A percentile compares a stretch with the other conserved stretches of the same genome.
These are phyloP conservation scores for Hirtodrosophila duncani DNA, from an alignment of 2,888 invertebrate species.

Conservation along the genomic window DNA sequence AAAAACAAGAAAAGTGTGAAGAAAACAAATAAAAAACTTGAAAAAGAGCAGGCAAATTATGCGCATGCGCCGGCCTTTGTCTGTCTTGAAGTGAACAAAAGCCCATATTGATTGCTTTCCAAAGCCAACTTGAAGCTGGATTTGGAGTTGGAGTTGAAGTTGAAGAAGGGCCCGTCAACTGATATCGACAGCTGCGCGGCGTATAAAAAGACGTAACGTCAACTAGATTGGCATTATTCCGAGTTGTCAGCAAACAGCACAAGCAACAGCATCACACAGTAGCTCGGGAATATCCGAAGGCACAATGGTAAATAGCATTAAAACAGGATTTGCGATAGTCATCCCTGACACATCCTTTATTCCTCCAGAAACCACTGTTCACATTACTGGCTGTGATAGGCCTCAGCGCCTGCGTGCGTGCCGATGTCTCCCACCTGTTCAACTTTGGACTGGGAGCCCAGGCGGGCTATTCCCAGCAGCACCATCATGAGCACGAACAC, in stretches of 20 bases:
- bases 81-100: constrained; percentile 12
- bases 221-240: constrained; percentile 43
- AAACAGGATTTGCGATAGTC: not conserved
- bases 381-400: constrained; percentile 47
- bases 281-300: not conserved
- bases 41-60: constrained; percentile 36
- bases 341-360: not conserved
- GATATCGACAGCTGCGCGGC: constrained; percentile 10
- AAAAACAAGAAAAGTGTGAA: constrained; percentile 68
- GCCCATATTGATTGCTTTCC: constrained; percentile 45
- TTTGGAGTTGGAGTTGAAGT: constrained; percentile 6
- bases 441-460: constrained; percentile 26
- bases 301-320: constrained; percentile 41
- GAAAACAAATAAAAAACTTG: constrained; percentile 29
- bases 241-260: constrained; percentile 38
- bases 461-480: constrained; percentile 30
- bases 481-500: constrained; percentile 14
- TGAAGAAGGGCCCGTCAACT: constrained; percentile 7
- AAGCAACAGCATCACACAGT: constrained; percentile 38
- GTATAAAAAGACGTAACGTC: constrained; percentile 54
- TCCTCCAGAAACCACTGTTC: constrained; percentile 37
- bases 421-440: constrained; percentile 59
- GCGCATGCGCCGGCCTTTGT: constrained; percentile 42
- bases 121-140: constrained; percentile 17
- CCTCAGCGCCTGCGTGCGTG: constrained; percentile 22